Base-by-base conservation (phyloP, 2,888 invertebrate genomes). In the Drosophila monieri region DNA sequence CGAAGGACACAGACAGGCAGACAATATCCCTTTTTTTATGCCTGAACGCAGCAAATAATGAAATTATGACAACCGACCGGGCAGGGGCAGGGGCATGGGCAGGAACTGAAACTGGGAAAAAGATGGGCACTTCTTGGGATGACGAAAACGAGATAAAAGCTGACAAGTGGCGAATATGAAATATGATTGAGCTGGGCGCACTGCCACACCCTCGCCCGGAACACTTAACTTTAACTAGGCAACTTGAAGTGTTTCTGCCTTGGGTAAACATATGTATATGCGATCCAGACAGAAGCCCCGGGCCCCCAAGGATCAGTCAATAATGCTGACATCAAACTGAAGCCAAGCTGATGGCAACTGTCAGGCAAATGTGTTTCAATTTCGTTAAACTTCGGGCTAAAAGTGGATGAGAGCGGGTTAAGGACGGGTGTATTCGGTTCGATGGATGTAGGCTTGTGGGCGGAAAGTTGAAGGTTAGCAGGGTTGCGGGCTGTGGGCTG, bases 21-120 rank as follows among this genome's bases (percentile, higher is more conserved):
- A 66, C 68, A 70, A 78, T 84, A 84, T 88, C 80, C 83, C 72
- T 78, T 88, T 80, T 72, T 88, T 88, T 84, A 80, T 76, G 88
- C 84, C 76, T 78, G 74, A 80, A 52, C 71, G 88, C 71, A 61
- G 73, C 78, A 73, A 80, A 88, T 84, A 84, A 84, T 88, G 72
- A 88, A 84, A 84, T 86, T 86, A 84, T 74, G 85, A 72, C 58
- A 64, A 64, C 35, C 53, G 9, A n/a, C 35, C 27, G 21, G 25
- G 23, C 4, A 4, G 21, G 4, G 18, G 10, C 3, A 9, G 15
- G 47, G 41, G 48, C 10, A 32, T 2, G 12, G 32, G n/a, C n/a
- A n/a, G n/a, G n/a, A n/a, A n/a, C 18, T 10, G n/a, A 3, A 15
- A 41, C 46, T 49, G 43, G 52, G 41, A 39, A 46, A 47, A 62